Conservation (phyloP, 30 jellyfish, hydroid and myxozoan genomes). For the Turritopsis dohrnii region DNA sequence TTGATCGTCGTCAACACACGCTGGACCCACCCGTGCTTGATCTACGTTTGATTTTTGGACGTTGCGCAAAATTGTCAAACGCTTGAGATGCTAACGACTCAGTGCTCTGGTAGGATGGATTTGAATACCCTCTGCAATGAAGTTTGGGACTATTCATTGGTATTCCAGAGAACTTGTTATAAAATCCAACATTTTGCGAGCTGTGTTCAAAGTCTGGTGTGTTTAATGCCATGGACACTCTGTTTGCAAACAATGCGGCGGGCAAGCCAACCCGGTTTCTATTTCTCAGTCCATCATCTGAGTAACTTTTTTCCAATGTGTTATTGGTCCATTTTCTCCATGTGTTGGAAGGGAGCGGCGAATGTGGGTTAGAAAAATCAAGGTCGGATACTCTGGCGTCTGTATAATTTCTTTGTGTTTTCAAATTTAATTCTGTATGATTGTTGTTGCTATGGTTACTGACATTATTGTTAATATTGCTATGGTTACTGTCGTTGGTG, state of each 20-base stretch:
- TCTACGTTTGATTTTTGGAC: not conserved
- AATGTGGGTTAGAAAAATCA: too few species aligned
- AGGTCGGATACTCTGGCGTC: too few species aligned
- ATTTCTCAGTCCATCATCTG: not conserved
- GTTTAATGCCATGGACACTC: not conserved
- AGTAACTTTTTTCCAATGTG: not conserved
- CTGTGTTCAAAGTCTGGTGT: not conserved
- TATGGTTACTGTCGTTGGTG: too few species aligned
- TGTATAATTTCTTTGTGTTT: not conserved
- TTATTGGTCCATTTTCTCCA: too few species aligned
- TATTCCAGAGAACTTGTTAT: not conserved
- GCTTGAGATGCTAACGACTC: not conserved
- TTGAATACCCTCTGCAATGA: not conserved
- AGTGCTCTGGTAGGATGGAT: not conserved
- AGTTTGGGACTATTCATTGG: not conserved
- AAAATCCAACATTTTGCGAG: not conserved
- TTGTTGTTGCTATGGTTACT: not conserved
- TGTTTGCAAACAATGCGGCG: not conserved
- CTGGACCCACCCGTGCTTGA: constrained; percentile 14
- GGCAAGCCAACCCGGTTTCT: not conserved
- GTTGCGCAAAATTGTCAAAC: not conserved
- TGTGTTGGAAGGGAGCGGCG: too few species aligned
- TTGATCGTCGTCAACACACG: too few species aligned
- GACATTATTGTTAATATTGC: too few species aligned
- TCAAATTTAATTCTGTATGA: not conserved